Conservation (phyloP, 37 sponge, comb jelly and placozoan genomes). For the Crambe crambe region DNA sequence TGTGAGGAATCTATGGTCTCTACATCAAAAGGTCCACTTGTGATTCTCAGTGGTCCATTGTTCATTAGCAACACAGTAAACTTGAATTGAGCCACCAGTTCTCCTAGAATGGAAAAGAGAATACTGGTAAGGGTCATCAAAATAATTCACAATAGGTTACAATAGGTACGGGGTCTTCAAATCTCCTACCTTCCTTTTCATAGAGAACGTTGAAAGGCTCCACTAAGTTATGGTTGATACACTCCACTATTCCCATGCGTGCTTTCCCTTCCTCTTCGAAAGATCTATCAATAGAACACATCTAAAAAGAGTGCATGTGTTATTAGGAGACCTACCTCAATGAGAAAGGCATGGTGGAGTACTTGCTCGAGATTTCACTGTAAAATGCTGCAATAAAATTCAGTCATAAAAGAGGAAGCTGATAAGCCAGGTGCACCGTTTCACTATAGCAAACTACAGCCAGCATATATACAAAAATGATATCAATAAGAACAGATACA, state of each 20-base stretch:
- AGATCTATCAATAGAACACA: conserved; percentile 56
- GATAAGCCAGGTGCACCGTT: too few relatives aligned
- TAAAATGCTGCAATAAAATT: conserved; percentile 69
- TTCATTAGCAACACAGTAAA: conserved; percentile 95
- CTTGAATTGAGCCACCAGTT: conserved; percentile 96
- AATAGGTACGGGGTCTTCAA: too few relatives aligned
- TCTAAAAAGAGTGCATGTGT: not conserved
- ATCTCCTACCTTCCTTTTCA: conserved; percentile 85
- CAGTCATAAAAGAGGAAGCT: too few relatives aligned
- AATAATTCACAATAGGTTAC: not conserved
- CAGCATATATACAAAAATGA: too few relatives aligned
- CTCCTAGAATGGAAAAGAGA: conserved; percentile 46
- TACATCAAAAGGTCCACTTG: conserved; percentile 73
- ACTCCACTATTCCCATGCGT: conserved; percentile 95
- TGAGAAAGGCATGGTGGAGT: conserved; percentile 84
- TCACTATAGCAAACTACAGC: too few relatives aligned
- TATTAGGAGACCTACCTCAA: conserved; percentile 53
- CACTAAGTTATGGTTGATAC: conserved; percentile 92
- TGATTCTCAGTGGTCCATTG: conserved; percentile 89
- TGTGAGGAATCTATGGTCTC: conserved; percentile 50
- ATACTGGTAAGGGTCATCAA: not conserved
- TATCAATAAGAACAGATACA: too few relatives aligned
- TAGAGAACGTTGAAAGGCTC: conserved; percentile 94
- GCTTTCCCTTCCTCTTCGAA: conserved; percentile 98
- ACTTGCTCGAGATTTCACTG: conserved; percentile 87